These are phyloP conservation scores for Dendropsophus ebraccatus DNA, from an alignment of 2,113 vertebrate genomes.

Conservation along the genomic window DNA sequence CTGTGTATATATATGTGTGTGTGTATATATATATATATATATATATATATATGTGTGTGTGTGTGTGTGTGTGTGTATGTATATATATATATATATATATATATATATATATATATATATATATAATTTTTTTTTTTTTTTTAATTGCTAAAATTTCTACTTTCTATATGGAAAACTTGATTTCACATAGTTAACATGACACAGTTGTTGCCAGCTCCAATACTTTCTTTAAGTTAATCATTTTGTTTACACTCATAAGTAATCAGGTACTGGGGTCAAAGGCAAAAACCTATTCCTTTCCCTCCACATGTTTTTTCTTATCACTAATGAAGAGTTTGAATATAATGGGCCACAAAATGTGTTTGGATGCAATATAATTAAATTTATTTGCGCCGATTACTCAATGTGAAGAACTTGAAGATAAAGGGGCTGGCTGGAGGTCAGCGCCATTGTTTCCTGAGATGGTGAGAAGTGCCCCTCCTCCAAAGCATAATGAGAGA, in stretches of 20 bases:
- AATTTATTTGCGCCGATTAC: constrained; percentile 25
- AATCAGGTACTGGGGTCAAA: constrained; percentile 16
- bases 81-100: no score
- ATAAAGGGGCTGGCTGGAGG: constrained; percentile 35
- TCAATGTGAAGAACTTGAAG: constrained; percentile 3
- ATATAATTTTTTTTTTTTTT: no score
- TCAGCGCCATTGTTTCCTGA: constrained; percentile 34
- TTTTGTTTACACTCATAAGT: constrained; percentile 43
- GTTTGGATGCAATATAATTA: constrained; percentile 32
- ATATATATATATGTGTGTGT: no score
- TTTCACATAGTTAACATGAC: not conserved
- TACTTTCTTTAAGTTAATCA: constrained; percentile 28
- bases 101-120: no score
- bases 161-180: not conserved
- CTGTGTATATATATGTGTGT: no score
- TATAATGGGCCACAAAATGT: constrained; percentile 44
- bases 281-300: not conserved
- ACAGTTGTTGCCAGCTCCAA: not conserved
- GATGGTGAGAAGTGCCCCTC: constrained; percentile 20
- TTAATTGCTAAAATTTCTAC: not conserved
- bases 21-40: no score
- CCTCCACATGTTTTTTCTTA: constrained; percentile 5
- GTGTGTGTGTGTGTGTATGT: no score
- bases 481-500: constrained; percentile 50
- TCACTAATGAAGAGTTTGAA: constrained; percentile 49